Percentiles rank a stretch among this genome's conserved stretches.
Conservation (phyloP, 2,113 vertebrate species). For the Neodontobutis hainanensis region DNA sequence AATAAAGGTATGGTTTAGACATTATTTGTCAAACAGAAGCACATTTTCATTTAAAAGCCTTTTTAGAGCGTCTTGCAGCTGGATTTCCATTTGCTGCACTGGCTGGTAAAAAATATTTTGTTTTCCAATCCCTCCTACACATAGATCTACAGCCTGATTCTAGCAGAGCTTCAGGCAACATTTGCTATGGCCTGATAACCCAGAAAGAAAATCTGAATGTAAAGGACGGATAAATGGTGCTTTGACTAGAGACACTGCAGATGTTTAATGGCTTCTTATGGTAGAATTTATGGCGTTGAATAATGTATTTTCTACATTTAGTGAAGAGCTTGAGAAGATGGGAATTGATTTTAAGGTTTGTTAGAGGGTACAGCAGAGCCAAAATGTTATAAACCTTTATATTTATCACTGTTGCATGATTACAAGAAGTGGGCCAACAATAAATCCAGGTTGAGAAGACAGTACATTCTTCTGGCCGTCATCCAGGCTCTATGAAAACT, state of each 20-base stretch:
- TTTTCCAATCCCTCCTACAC: not conserved
- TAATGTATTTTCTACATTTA: not conserved
- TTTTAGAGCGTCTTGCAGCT: not conserved
- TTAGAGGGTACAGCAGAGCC: not conserved
- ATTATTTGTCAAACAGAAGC: not conserved
- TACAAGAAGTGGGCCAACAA: conserved; percentile 1
- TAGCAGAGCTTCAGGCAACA: conserved; percentile 22
- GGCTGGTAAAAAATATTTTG: not conserved
- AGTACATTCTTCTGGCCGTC: not conserved
- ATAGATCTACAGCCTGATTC: not conserved
- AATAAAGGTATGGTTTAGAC: no score
- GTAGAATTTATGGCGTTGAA: not conserved
- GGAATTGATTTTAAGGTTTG: not conserved
- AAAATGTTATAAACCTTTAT: not conserved
- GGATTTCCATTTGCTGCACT: not conserved
- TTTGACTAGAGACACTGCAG: not conserved
- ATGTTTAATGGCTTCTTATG: not conserved
- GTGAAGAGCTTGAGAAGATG: not conserved
- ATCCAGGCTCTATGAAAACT: not conserved
- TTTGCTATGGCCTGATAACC: conserved; percentile 30
- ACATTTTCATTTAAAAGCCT: not conserved
- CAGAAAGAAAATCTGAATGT: conserved; percentile 23
- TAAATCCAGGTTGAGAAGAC: conserved; percentile 11
- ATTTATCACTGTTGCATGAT: not conserved
- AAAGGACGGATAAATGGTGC: conserved; percentile 14